Evolutionary conservation across 2,888 invertebrate genomes (phyloP).

Genomic region (Ennomos quercinarius): DNA sequence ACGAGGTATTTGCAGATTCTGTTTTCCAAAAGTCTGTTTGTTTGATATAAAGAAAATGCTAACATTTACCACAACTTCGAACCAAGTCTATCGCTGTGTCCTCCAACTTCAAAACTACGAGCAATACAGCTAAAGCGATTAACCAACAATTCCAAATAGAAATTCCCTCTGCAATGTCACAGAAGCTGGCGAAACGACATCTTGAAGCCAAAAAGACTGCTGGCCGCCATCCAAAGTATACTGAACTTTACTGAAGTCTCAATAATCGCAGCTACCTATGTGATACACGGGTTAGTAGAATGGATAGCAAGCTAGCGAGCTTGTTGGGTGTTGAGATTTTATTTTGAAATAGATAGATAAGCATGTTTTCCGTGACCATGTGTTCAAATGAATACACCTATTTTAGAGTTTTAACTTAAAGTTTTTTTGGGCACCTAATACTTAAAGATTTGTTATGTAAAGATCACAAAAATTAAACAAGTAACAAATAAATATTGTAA

Average conservation of each 20-base stretch:
- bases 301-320: constrained; percentile 20
- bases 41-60: background rate
- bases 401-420: too few species aligned
- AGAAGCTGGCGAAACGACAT: constrained; percentile 75
- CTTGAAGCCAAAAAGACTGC: constrained; percentile 83
- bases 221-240: constrained; percentile 78
- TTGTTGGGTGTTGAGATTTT: background rate
- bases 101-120: constrained; percentile 30
- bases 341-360: too few species aligned
- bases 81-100: constrained; percentile 19
- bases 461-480: too few species aligned
- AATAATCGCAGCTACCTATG: constrained; percentile 52
- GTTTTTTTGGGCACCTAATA: too few species aligned
- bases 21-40: too few species aligned
- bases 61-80: constrained; percentile 6
- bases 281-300: constrained; percentile 51
- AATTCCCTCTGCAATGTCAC: constrained; percentile 55
- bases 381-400: too few species aligned
- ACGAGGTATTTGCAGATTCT: too few species aligned
- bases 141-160: constrained; percentile 58
- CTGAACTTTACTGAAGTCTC: constrained; percentile 66
- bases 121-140: constrained; percentile 45
- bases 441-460: too few species aligned
- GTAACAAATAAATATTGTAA: too few species aligned
- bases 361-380: too few species aligned